Percentiles rank a stretch among this genome's conserved stretches.
These are phyloP conservation scores for Ophion ellenae DNA, from an alignment of 2,888 invertebrate species.

Conservation along the genomic window DNA sequence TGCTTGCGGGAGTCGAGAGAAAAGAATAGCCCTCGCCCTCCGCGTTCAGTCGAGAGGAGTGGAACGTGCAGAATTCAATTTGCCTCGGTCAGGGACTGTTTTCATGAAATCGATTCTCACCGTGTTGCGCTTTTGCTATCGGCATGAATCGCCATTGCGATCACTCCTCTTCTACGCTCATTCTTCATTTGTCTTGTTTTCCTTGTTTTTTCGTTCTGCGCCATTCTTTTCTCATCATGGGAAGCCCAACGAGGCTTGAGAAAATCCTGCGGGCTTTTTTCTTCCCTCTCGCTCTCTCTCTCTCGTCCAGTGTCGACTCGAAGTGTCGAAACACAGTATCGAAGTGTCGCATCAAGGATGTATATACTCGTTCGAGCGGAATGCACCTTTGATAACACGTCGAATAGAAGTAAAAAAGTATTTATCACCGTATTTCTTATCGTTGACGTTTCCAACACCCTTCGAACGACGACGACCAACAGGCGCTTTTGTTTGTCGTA, in stretches of 20 bases:
- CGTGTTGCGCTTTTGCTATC: conserved; percentile 29
- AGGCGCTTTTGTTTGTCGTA: neutral
- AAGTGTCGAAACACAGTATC: conserved; percentile 17
- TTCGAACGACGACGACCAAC: neutral
- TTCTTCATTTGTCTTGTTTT: neutral
- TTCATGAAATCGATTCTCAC: conserved; percentile 62
- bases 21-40: conserved; percentile 19
- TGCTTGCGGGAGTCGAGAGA: conserved; percentile 18
- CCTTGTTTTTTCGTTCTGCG: conserved; percentile 6
- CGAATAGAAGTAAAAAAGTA: neutral
- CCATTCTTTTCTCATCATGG: conserved; percentile 18
- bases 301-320: conserved; percentile 20
- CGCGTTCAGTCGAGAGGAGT: conserved; percentile 21
- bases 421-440: neutral
- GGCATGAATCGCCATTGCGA: conserved; percentile 40
- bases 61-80: conserved; percentile 63
- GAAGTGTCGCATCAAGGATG: conserved; percentile 23
- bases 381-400: conserved; percentile 3
- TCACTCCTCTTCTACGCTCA: conserved; percentile 19
- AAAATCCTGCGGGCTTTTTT: conserved; percentile 15
- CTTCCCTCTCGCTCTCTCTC: neutral
- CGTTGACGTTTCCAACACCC: neutral
- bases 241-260: conserved; percentile 17
- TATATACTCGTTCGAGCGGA: neutral
- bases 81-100: conserved; percentile 61